phyloP scores from a whole-genome alignment of 2,888 invertebrate genomes.

The Hylaea fasciaria region DNA sequence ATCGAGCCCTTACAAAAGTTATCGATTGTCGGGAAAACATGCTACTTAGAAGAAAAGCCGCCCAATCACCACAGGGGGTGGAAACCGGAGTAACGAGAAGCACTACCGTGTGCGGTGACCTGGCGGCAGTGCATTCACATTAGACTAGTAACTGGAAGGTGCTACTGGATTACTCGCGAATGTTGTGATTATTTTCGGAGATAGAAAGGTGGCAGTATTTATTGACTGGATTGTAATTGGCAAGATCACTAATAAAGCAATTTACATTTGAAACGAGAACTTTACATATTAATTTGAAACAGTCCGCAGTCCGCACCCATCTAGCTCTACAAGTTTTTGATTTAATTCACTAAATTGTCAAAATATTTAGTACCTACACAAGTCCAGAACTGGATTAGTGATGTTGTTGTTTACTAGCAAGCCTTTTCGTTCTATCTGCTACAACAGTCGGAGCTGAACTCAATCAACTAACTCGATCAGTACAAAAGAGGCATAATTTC shows the following conservation, averaged over 20 bases:
- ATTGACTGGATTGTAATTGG: too few relatives aligned
- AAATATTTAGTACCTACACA: too few relatives aligned
- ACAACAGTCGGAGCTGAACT: constrained; percentile 27
- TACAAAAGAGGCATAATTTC: constrained; percentile 39
- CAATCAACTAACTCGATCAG: constrained; percentile 43
- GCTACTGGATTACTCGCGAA: constrained; percentile 6
- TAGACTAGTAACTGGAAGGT: constrained; percentile 10
- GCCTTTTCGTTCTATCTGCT: neutral
- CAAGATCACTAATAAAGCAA: neutral
- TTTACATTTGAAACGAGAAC: too few relatives aligned
- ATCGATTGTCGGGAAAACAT: constrained; percentile 9
- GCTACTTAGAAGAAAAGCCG: constrained; percentile 25
- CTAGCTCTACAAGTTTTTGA: too few relatives aligned
- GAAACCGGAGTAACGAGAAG: constrained; percentile 1
- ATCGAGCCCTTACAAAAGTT: constrained; percentile 13
- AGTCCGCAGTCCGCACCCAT: too few relatives aligned
- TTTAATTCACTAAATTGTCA: too few relatives aligned
- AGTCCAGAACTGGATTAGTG: neutral
- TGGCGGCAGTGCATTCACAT: constrained; percentile 5
- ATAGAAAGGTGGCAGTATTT: too few relatives aligned
- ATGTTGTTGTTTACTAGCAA: neutral
- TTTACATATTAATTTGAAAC: too few relatives aligned
- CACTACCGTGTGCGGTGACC: constrained; percentile 9
- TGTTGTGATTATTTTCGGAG: neutral
- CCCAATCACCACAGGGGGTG: constrained; percentile 28